A percentile compares a stretch with the other conserved stretches of the same genome.
Evolutionary conservation across 1,140 invertebrate genomes (phyloP).

Genomic region (Leptonema lineaticorne): DNA sequence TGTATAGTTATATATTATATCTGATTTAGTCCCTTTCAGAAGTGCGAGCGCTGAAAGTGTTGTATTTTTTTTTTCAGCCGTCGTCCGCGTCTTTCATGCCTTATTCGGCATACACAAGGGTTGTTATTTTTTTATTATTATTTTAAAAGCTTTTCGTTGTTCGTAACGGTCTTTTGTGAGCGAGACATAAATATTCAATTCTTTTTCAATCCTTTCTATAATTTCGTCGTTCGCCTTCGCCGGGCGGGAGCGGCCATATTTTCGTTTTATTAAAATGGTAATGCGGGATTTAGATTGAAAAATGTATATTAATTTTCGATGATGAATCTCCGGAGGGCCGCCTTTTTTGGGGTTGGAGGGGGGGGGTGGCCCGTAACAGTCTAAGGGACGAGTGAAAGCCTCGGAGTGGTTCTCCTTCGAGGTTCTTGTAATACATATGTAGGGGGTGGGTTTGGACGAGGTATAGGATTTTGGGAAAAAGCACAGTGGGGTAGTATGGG

Average conservation of each 20-base stretch:
- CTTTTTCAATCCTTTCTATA: constrained; percentile 19
- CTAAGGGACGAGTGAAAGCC: not conserved
- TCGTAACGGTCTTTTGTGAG: constrained; percentile 17
- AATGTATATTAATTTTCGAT: constrained; percentile 29
- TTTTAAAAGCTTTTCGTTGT: constrained; percentile 19
- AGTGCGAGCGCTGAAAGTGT: too few relatives aligned
- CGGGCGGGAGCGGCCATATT: not conserved
- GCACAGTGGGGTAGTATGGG: not conserved
- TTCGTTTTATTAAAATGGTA: constrained; percentile 19
- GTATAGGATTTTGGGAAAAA: not conserved
- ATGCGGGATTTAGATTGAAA: constrained; percentile 18
- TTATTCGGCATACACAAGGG: constrained; percentile 2
- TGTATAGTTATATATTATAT: too few relatives aligned
- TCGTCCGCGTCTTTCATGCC: too few relatives aligned
- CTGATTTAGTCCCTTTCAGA: not conserved
- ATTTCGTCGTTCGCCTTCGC: not conserved
- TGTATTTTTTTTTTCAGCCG: not conserved
- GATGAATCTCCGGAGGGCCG: constrained; percentile 15
- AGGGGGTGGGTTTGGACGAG: not conserved
- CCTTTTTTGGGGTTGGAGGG: not conserved
- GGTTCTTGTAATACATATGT: constrained; percentile 30
- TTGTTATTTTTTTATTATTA: constrained; percentile 20
- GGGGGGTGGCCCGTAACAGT: not conserved
- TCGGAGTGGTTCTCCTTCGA: not conserved
- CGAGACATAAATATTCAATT: constrained; percentile 19